Evolutionary conservation across 2,888 invertebrate species (phyloP).

Genomic region (Drosophila barbarae): DNA sequence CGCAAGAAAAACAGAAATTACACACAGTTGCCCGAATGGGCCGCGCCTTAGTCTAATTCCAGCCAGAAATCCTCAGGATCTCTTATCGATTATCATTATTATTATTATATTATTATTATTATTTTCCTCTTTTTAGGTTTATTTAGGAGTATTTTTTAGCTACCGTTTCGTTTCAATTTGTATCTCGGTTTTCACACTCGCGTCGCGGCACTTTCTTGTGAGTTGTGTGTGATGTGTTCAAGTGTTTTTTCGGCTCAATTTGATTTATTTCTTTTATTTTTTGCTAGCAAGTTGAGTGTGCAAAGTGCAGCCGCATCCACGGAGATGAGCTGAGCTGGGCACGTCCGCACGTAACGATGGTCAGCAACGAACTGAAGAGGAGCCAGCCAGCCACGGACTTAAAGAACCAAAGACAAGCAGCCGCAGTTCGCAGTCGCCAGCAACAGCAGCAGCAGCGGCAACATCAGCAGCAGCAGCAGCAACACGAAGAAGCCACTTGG

Average conservation of each 20-base stretch:
- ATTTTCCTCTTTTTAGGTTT: constrained; percentile 17
- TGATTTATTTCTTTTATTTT: constrained; percentile 2
- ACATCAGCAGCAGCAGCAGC: constrained; percentile 32
- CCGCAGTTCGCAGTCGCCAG: constrained; percentile 67
- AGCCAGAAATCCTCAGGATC: constrained; percentile 34
- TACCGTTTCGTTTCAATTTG: constrained; percentile 26
- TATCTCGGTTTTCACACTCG: constrained; percentile 43
- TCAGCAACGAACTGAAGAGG: constrained; percentile 80
- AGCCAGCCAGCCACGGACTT: constrained; percentile 80
- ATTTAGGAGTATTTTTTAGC: constrained; percentile 24
- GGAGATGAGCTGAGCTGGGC: constrained; percentile 64
- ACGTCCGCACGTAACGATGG: constrained; percentile 79
- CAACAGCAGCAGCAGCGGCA: constrained; percentile 48
- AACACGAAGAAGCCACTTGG: constrained; percentile 30
- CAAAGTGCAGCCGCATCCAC: constrained; percentile 44
- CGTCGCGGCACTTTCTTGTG: constrained; percentile 52
- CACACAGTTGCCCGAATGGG: constrained; percentile 54
- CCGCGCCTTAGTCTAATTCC: constrained; percentile 66
- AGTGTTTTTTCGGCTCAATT: constrained; percentile 7
- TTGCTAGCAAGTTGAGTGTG: constrained; percentile 16
- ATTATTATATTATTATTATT: constrained; percentile 29
- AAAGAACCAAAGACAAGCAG: constrained; percentile 78
- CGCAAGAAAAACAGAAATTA: constrained; percentile 69
- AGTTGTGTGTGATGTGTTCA: constrained; percentile 10
- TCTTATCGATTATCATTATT: constrained; percentile 33